Conservation (phyloP, 2,113 vertebrate species). For the Syngnathus floridae region DNA sequence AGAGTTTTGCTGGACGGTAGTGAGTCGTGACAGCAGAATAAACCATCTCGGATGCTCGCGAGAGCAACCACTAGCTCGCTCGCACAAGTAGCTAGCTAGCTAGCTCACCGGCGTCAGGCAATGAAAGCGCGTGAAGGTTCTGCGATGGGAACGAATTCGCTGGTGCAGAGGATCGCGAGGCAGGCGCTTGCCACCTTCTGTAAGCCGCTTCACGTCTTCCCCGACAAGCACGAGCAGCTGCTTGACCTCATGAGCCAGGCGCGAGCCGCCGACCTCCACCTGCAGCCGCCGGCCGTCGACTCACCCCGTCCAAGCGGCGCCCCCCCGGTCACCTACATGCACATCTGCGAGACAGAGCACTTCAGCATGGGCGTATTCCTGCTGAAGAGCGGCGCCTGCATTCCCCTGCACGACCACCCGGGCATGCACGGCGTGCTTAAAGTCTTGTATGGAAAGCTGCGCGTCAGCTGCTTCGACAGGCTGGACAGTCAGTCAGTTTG, state of each 20-base stretch:
- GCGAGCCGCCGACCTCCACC: slow-evolving; percentile 81
- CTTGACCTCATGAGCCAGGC: slow-evolving; percentile 76
- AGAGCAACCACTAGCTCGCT: background rate
- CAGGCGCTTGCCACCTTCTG: slow-evolving; percentile 84
- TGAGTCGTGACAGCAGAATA: accelerated
- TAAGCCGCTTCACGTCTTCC: slow-evolving; percentile 57
- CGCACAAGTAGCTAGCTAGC: background rate
- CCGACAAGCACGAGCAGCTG: slow-evolving; percentile 76
- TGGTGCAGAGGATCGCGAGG: slow-evolving; percentile 84
- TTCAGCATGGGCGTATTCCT: slow-evolving; percentile 95
- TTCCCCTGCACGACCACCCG: slow-evolving; percentile 95
- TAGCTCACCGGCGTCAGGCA: slow-evolving; percentile 14
- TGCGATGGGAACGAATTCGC: slow-evolving; percentile 75
- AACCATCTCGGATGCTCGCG: slow-evolving; percentile 22
- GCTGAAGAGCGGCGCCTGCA: slow-evolving; percentile 82
- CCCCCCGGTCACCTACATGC: slow-evolving; percentile 90
- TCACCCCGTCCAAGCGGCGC: slow-evolving; percentile 39
- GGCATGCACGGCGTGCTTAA: slow-evolving; percentile 92
- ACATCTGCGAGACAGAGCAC: slow-evolving; percentile 87
- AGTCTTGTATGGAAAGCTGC: slow-evolving; percentile 85
- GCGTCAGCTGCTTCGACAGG: slow-evolving; percentile 86
- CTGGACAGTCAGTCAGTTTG: slow-evolving; percentile 44
- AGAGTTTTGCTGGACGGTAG: background rate
- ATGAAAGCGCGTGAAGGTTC: slow-evolving; percentile 78
- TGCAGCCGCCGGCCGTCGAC: slow-evolving; percentile 65